Conservation (phyloP, 2,888 invertebrate genomes). For the Coenonympha arcania region DNA sequence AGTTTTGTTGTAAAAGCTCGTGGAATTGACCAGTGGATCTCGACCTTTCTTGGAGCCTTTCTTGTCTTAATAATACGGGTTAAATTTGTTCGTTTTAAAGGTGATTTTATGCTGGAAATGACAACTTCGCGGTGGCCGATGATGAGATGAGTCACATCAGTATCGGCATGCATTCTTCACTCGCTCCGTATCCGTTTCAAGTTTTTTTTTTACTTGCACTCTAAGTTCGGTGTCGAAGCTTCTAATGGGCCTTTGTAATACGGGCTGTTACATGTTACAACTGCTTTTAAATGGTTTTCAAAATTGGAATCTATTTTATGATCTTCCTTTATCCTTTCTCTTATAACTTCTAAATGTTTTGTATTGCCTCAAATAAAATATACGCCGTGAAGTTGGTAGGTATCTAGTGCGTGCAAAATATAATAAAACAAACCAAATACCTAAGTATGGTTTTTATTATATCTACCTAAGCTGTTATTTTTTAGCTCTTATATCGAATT, state of each 20-base stretch:
- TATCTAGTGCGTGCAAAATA: too few species aligned
- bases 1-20: conserved; percentile 39
- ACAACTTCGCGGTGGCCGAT: conserved; percentile 59
- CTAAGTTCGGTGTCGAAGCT: conserved; percentile 46
- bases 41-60: conserved; percentile 33
- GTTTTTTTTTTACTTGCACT: conserved; percentile 43
- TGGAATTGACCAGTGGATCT: conserved; percentile 34
- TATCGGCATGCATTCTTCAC: conserved; percentile 60
- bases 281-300: conserved; percentile 10
- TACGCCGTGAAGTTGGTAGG: too few species aligned
- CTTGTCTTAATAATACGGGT: conserved; percentile 28
- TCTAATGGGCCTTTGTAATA: conserved; percentile 21
- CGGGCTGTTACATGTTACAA: conserved; percentile 14
- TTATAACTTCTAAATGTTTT: too few species aligned
- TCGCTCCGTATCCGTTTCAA: conserved; percentile 57
- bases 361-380: too few species aligned
- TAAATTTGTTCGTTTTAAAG: conserved; percentile 32
- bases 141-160: conserved; percentile 63
- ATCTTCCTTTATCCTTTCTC: neutral
- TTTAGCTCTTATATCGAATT: too few species aligned
- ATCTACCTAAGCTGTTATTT: too few species aligned
- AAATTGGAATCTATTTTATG: neutral
- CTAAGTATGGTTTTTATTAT: too few species aligned
- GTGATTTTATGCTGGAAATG: conserved; percentile 34
- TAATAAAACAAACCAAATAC: too few species aligned